phyloP scores from a whole-genome alignment of 2,888 invertebrate species.

The Dermolepida albohirtum region DNA sequence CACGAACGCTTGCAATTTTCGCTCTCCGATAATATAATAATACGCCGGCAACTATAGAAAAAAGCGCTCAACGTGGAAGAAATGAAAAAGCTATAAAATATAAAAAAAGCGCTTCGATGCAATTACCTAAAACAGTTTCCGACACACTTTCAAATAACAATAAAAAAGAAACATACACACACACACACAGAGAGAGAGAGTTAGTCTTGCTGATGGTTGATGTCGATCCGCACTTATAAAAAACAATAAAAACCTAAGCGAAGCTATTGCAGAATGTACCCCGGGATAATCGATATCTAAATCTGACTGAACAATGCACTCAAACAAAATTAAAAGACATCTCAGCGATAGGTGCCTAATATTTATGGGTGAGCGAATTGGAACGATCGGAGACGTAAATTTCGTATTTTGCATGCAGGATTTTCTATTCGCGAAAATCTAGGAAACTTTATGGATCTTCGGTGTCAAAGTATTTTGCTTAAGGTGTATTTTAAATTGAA shows the following conservation, averaged over 20 bases:
- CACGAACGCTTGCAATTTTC: conserved; percentile 11
- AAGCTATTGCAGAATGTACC: neutral
- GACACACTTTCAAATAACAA: conserved; percentile 40
- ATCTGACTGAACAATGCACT: conserved; percentile 40
- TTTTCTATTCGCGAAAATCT: conserved; percentile 1
- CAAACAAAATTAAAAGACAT: conserved; percentile 37
- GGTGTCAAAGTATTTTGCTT: neutral
- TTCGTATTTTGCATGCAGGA: conserved; percentile 12
- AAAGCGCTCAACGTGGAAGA: neutral
- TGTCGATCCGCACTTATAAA: conserved; percentile 3
- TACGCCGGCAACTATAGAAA: neutral
- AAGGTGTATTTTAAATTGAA: neutral
- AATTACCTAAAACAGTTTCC: conserved; percentile 45
- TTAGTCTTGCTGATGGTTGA: conserved; percentile 4
- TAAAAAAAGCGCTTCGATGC: conserved; percentile 29
- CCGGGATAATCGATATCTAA: conserved; percentile 23
- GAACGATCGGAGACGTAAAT: conserved; percentile 14
- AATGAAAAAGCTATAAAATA: conserved; percentile 19
- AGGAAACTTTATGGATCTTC: neutral
- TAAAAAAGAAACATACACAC: conserved; percentile 33
- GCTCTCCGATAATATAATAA: conserved; percentile 1
- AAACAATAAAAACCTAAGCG: conserved; percentile 5
- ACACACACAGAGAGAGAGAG: neutral
- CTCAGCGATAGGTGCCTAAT: conserved; percentile 17
- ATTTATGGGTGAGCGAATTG: conserved; percentile 18